Base-by-base conservation (phyloP, 1,140 invertebrate species). In the Drosophila punjabiensis region DNA sequence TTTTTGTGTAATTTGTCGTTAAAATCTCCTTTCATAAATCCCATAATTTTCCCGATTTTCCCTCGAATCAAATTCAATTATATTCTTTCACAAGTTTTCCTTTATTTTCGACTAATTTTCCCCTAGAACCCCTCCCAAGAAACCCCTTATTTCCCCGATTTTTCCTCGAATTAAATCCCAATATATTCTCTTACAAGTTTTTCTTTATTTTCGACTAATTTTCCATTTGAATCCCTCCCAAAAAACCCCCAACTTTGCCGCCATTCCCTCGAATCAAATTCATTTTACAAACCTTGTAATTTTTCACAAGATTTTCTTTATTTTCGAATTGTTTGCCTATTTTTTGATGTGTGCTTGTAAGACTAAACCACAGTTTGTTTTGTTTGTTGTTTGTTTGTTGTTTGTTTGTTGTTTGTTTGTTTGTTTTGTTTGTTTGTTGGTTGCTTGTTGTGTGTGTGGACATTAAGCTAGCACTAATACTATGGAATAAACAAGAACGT, bases 331-430 rank as follows among this genome's bases (percentile, higher is more conserved):
- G 32, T 65, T 79, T 74, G 60, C 45, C 52, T 69, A 66, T 70
- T 67, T 56, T 87, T 56, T 87, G 30, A 55, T 71, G 48, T 83
- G 52, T 79, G 62, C 61, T 60, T 84, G 56, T 89, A 90, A 92
- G 80, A 92, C 89, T 92, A 92, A 90, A 92, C 90, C 90, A 92
- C 90, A 92, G 90, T 91, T 91, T 84, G 81, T 92, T 86, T 88
- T 86, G 71, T 87, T 82, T 53, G 24, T 68, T 82, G 60, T 75
- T 74, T 53, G 47, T 68, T 67, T 82, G 55, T 78, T 74, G 90
- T 89, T 90, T 83, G 80, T 92, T 85, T 87, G 45, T 60, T 83
- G 70, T 86, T 81, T 37, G 35, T 53, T 70, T 70, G 53, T 70
- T 67, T 81, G 59, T 73, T 70, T 67, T 77, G 55, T 77, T 73